These are phyloP conservation scores for Trichoplusia ni DNA, from an alignment of 1,140 invertebrate genomes.

Conservation along the genomic window DNA sequence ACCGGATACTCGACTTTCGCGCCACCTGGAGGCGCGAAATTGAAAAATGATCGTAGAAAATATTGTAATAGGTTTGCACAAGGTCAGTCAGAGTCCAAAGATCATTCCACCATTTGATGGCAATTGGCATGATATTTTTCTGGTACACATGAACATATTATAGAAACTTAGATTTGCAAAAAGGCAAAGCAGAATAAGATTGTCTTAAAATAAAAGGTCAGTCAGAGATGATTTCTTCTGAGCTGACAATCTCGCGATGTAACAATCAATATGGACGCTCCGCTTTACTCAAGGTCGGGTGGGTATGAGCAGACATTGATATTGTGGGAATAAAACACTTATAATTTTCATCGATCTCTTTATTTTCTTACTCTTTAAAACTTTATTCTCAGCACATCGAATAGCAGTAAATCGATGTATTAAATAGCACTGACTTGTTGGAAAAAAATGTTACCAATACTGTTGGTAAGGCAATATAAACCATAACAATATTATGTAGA, in stretches of 20 bases:
- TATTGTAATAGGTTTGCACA: neutral
- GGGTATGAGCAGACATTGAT: too few species aligned
- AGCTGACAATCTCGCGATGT: too few species aligned
- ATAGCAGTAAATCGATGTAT: constrained; percentile 31
- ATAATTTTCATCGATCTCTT: constrained; percentile 54
- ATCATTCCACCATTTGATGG: too few species aligned
- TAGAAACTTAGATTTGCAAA: too few species aligned
- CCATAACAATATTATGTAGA: neutral
- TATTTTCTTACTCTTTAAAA: constrained; percentile 63
- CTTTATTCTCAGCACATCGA: constrained; percentile 48
- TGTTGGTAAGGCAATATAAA: neutral
- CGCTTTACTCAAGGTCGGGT: neutral
- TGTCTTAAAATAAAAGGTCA: too few species aligned
- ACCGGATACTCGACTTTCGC: constrained; percentile 45
- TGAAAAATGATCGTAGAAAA: constrained; percentile 30
- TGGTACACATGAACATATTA: too few species aligned
- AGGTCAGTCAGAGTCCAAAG: constrained; percentile 16
- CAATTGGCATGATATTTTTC: too few species aligned
- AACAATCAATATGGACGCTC: too few species aligned
- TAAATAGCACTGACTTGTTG: constrained; percentile 8
- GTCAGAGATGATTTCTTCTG: too few species aligned
- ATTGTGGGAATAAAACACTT: constrained; percentile 45
- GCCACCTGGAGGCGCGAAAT: constrained; percentile 41
- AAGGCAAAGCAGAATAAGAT: too few species aligned
- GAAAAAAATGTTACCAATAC: constrained; percentile 30